Percentiles rank a stretch among this genome's conserved stretches.
Conservation (phyloP, 2,888 invertebrate genomes). For the Plemyria rubiginata region DNA sequence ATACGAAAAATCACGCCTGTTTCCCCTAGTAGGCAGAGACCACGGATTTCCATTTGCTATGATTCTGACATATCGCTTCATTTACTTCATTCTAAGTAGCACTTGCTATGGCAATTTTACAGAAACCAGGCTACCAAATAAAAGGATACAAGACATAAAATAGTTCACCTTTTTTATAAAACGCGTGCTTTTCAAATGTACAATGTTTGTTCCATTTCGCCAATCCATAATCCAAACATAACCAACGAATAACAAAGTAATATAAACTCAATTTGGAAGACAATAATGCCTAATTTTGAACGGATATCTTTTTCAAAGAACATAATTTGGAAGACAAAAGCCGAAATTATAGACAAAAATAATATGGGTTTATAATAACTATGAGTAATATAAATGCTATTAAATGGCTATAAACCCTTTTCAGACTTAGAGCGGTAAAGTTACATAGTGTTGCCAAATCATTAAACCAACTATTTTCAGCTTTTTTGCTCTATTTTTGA, state of each 20-base stretch:
- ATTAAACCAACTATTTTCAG: no score
- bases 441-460: slow-evolving; percentile 3
- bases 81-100: background rate
- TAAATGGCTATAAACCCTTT: slow-evolving; percentile 39
- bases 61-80: no score
- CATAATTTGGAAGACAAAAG: slow-evolving; percentile 64
- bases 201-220: slow-evolving; percentile 66
- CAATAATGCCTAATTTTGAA: slow-evolving; percentile 42
- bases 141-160: slow-evolving; percentile 77
- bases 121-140: slow-evolving; percentile 44
- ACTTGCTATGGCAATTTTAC: no score
- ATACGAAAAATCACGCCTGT: no score
- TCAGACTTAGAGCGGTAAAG: slow-evolving; percentile 12
- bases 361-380: slow-evolving; percentile 35
- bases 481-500: no score
- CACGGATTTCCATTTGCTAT: no score
- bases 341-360: slow-evolving; percentile 46
- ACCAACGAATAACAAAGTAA: slow-evolving; percentile 41
- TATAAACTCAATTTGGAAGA: slow-evolving; percentile 53
- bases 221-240: slow-evolving; percentile 41
- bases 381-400: slow-evolving; percentile 43
- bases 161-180: slow-evolving; percentile 74
- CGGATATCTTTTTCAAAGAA: slow-evolving; percentile 29
- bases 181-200: slow-evolving; percentile 67
- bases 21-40: no score